Evolutionary conservation across 2,113 vertebrate species (phyloP), one percentile per base, ranked within the genome.

Genomic region (Cottus gobio): DNA sequence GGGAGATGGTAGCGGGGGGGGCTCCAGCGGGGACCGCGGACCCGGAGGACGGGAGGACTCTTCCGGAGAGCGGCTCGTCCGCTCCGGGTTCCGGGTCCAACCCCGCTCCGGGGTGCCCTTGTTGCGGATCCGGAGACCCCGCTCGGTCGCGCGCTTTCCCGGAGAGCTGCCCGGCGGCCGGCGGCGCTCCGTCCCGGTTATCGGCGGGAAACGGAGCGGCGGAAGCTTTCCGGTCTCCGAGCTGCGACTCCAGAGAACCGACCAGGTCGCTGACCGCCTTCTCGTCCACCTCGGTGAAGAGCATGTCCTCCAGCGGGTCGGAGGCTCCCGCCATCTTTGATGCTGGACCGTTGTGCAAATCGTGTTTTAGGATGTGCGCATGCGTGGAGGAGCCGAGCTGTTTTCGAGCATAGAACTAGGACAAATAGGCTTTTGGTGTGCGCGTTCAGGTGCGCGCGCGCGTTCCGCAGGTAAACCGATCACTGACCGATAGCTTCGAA

Each of bases 271-370:
- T 96, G 52, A 96, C 96, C 28, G 96, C 96, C 86, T 96, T 96
- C 89, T 96, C 96, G 62, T 96, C 96, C 93, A 96, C 95, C 94
- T 96, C 95, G 73, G 89, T 95, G 94, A 95, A 96, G 93, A 96
- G 95, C 95, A 97, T 96, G 93, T 97, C 96, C 95, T 96, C 96
- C 95, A 96, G 95, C 78, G 95, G 95, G 94, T 96, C 96, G 92
- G 95, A 94, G 90, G 95, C 93, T 90, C 95, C 95, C 96, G 96
- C 96, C 96, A 97, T 96, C 94, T 96, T 96, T 94, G 95, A 95
- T 93, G 80, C 76, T 85, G 82, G 90, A 93, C 94, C 89, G 94
- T 94, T 95, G 94, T 95, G 93, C 95, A 95, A 94, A 93, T 94
- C 85, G 92, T 73, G 82, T 90, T 84, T 85, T 93, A 93, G 94